These are phyloP conservation scores for Anastrepha ludens DNA, from an alignment of 1,140 invertebrate genomes.

Conservation along the genomic window DNA sequence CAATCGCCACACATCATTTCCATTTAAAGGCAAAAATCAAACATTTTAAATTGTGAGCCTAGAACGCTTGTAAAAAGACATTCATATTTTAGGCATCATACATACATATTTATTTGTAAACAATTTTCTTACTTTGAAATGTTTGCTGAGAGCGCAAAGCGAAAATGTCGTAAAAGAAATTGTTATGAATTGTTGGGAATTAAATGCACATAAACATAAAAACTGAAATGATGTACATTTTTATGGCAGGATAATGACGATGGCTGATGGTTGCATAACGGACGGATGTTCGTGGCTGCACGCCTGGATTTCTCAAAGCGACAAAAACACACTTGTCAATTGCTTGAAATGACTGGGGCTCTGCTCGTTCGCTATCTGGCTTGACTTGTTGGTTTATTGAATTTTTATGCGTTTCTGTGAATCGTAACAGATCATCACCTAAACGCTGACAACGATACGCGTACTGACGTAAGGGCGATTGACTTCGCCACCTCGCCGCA, in stretches of 20 bases:
- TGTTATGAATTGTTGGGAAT: slow-evolving; percentile 41
- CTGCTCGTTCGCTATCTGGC: neutral
- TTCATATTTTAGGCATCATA: too few species aligned
- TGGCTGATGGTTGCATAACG: too few species aligned
- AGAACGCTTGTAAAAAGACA: too few species aligned
- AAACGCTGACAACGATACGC: neutral
- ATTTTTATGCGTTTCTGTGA: neutral
- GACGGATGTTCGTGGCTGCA: neutral
- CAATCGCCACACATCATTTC: too few species aligned
- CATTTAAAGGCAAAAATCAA: too few species aligned
- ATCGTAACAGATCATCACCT: neutral
- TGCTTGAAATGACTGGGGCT: neutral
- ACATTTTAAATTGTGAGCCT: too few species aligned
- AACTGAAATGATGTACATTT: neutral
- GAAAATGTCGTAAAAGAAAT: slow-evolving; percentile 46
- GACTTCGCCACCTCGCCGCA: neutral
- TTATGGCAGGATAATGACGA: slow-evolving; percentile 8
- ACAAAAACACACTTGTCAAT: neutral
- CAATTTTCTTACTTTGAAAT: too few species aligned
- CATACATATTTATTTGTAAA: too few species aligned
- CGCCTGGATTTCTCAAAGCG: neutral
- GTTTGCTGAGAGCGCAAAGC: neutral
- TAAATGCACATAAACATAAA: slow-evolving; percentile 27
- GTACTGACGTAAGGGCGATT: neutral
- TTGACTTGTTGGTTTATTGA: neutral